Percentiles rank a stretch among this genome's conserved stretches.
phyloP scores from a whole-genome alignment of 2,113 vertebrate species.

The Furnarius figulus region DNA sequence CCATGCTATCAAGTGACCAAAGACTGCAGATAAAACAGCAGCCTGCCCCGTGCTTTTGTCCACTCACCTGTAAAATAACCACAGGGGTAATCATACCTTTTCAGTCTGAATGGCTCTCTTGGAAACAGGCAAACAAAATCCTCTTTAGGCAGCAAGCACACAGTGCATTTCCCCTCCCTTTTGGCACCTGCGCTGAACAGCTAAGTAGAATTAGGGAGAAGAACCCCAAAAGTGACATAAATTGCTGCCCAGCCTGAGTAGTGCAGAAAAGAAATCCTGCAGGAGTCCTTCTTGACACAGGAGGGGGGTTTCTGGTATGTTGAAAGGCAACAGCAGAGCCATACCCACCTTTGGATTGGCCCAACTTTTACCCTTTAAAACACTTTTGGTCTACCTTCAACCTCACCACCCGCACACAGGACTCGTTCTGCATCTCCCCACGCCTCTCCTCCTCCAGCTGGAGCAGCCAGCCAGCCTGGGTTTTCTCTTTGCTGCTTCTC shows the following conservation, averaged over 20 bases:
- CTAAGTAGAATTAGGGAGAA: too few species aligned
- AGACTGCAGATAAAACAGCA: background rate
- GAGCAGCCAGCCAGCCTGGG: background rate
- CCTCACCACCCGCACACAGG: too few species aligned
- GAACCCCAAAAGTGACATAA: too few species aligned
- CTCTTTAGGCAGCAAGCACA: background rate
- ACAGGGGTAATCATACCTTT: background rate
- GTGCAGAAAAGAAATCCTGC: too few species aligned
- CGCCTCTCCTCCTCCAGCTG: background rate
- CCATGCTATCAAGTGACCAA: background rate
- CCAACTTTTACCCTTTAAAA: background rate
- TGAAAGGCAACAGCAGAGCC: background rate
- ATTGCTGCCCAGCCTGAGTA: too few species aligned
- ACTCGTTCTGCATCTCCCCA: fast-evolving
- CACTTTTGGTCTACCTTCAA: background rate
- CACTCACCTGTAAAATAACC: background rate
- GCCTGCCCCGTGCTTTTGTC: background rate
- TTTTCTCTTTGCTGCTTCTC: background rate
- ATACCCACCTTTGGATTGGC: background rate
- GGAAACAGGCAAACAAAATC: background rate
- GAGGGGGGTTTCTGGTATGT: background rate
- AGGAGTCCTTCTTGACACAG: background rate
- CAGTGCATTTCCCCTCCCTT: background rate
- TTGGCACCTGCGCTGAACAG: background rate
- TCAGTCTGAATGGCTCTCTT: background rate